These are phyloP conservation scores for Sandelia bainsii DNA, from an alignment of 2,797 vertebrate species.

Conservation along the genomic window DNA sequence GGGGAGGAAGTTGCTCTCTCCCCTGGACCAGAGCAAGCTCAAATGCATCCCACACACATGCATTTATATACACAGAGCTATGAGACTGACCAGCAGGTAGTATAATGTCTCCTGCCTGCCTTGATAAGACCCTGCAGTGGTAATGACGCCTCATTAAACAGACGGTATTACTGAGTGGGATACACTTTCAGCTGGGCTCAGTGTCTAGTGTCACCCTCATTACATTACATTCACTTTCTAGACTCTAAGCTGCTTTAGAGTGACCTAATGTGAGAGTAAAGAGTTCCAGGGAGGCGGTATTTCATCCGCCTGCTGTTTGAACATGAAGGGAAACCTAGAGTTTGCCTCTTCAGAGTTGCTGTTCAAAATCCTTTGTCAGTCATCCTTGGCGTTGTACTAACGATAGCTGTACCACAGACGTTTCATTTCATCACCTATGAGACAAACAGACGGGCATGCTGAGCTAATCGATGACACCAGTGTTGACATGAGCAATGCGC, in stretches of 20 bases:
- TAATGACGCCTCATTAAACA: slow-evolving; percentile 63
- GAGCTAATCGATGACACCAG: background rate
- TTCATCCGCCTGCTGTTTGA: background rate
- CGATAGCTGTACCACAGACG: background rate
- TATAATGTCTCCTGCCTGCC: slow-evolving; percentile 45
- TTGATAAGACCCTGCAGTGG: slow-evolving; percentile 41
- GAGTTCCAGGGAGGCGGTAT: background rate
- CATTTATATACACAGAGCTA: slow-evolving; percentile 5
- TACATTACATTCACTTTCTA: slow-evolving; percentile 47
- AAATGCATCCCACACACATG: slow-evolving; percentile 25
- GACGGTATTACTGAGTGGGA: slow-evolving; percentile 37
- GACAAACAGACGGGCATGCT: background rate
- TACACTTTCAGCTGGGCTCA: slow-evolving; percentile 40
- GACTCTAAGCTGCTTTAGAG: slow-evolving; percentile 33
- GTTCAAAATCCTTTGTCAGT: background rate
- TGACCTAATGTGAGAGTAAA: slow-evolving; percentile 33
- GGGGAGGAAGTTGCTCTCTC: slow-evolving; percentile 37
- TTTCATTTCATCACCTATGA: background rate
- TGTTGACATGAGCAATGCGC: background rate
- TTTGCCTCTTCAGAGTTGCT: background rate
- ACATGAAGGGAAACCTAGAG: slow-evolving; percentile 6
- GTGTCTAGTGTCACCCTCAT: slow-evolving; percentile 45
- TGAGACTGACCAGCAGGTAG: slow-evolving; percentile 39
- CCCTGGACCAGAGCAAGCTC: slow-evolving; percentile 16
- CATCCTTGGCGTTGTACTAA: background rate